phyloP scores from a whole-genome alignment of 64 coral and sea anemone species.

The Pocillopora verrucosa region DNA sequence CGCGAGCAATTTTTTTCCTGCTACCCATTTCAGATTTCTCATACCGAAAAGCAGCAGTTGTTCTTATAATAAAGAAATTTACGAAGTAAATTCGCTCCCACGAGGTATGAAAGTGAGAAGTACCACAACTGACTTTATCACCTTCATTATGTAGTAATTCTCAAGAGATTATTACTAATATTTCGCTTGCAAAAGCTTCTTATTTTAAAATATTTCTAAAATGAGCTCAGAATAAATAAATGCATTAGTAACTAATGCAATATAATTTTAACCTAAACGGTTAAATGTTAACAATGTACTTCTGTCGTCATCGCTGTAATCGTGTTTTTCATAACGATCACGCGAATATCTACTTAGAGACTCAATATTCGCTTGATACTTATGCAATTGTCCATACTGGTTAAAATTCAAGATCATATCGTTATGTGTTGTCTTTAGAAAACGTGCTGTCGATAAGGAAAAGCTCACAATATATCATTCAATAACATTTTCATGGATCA shows the following conservation, averaged over 20 bases:
- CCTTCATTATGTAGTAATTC: background rate
- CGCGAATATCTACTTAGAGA: too few species aligned
- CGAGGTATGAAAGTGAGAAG: background rate
- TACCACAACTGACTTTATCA: background rate
- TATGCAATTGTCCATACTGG: background rate
- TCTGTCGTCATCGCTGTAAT: background rate
- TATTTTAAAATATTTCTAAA: background rate
- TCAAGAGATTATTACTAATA: conserved; percentile 17
- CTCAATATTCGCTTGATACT: background rate
- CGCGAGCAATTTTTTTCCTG: conserved; percentile 1
- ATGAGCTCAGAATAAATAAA: too few species aligned
- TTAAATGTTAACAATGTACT: background rate
- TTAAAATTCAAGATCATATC: background rate
- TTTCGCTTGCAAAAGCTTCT: background rate
- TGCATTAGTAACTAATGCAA: too few species aligned
- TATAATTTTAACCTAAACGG: background rate
- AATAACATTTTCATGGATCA: background rate
- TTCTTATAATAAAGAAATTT: background rate
- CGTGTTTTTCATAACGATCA: too few species aligned
- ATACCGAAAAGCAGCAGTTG: background rate
- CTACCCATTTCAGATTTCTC: background rate
- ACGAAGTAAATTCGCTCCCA: background rate
- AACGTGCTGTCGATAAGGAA: background rate
- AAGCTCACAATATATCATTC: background rate
- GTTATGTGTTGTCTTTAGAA: background rate